phyloP scores from a whole-genome alignment of 2,888 invertebrate species.

The Agrotis puta region DNA sequence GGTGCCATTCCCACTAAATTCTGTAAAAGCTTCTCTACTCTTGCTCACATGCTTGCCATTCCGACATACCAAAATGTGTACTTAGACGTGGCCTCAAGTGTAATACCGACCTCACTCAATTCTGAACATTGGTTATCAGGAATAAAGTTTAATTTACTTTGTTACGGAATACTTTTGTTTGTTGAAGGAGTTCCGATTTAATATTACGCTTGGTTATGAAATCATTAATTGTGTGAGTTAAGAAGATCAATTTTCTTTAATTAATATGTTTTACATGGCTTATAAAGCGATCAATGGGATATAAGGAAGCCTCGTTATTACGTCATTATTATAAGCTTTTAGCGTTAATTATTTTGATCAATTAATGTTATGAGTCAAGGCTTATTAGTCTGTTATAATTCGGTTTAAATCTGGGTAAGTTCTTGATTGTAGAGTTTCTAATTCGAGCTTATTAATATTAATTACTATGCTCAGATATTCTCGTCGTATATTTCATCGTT shows the following conservation, averaged over 20 bases:
- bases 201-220: conserved; percentile 51
- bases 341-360: conserved; percentile 30
- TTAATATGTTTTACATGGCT: conserved; percentile 44
- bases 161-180: conserved; percentile 54
- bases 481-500: neutral
- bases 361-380: conserved; percentile 1
- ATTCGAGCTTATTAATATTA: conserved; percentile 6
- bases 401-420: neutral
- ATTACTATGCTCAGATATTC: neutral
- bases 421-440: neutral
- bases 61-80: conserved; percentile 65
- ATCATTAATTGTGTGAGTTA: conserved; percentile 44
- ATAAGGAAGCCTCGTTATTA: conserved; percentile 10
- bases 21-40: conserved; percentile 73
- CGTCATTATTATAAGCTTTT: conserved; percentile 4
- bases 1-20: conserved; percentile 73
- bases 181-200: conserved; percentile 45
- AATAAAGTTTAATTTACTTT: conserved; percentile 48
- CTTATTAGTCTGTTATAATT: conserved; percentile 7
- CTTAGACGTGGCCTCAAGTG: conserved; percentile 56
- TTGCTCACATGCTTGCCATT: conserved; percentile 68
- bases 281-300: conserved; percentile 15
- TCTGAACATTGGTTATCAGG: conserved; percentile 16
- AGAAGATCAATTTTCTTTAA: conserved; percentile 57
- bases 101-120: conserved; percentile 22